Evolutionary conservation across 2,797 vertebrate species (phyloP), one percentile per base, ranked within the genome.

Genomic region (Peromyscus nudipes): DNA sequence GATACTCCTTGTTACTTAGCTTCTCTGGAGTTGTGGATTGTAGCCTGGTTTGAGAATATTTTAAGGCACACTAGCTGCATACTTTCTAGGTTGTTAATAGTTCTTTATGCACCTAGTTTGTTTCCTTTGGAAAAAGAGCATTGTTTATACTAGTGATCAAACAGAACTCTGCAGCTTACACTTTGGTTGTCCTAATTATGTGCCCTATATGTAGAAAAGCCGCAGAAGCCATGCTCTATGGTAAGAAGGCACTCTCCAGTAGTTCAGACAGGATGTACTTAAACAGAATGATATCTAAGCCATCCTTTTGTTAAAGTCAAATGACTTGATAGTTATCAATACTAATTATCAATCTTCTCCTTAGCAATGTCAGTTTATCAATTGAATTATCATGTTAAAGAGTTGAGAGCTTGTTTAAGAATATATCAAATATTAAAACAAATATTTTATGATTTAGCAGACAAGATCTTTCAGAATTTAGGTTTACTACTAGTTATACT

Each of bases 111-210:
- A 65, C 8, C 6, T 69, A 90, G 75, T 81, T 19, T 80, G 12
- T 81, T 94, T 91, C 55, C 62, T 52, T 6, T 73, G 69, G 37
- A 88, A 91, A 97, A 17, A 71, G 96, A 76, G 27, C 1, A 71
- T 60, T 86, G 67, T 89, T n/a, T 49, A 91, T 16, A 57, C 29
- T 62, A 14, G 11, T 23, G 49, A 49, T 21, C 60, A 75, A 29
- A 40, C 27, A 37, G 87, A 92, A 89, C 1, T 79, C 37, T 57
- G 13, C 81, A 40, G 5, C 6, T 94, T 10, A 43, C 79, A 16
- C 7, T 4, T 80, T 84, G 49, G 31, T 92, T 84, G 89, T 11
- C 34, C 8, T 10, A 79, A 49, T 77, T 93, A 40, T 77, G 46
- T 52, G 52, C 43, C 31, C 21, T 21, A 2, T 37, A 55, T n/a